These are phyloP conservation scores for Vesta saturnalis DNA, from an alignment of 2,888 invertebrate species.

Conservation along the genomic window DNA sequence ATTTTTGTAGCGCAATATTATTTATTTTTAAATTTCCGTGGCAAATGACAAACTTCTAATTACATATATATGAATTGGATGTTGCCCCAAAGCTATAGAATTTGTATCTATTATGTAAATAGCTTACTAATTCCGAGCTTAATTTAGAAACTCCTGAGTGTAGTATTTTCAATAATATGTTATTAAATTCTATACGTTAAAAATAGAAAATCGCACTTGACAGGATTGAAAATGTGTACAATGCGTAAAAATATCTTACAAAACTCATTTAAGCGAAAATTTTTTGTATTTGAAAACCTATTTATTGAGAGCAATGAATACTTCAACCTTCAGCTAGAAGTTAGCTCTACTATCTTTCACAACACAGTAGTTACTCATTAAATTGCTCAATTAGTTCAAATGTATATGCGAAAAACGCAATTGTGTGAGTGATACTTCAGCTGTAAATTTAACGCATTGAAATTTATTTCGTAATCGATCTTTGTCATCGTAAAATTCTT, in stretches of 20 bases:
- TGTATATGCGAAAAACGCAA: background rate
- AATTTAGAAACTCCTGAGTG: too few relatives aligned
- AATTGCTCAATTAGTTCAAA: background rate
- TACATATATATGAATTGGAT: too few relatives aligned
- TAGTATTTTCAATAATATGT: too few relatives aligned
- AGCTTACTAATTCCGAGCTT: too few relatives aligned
- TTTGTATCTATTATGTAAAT: too few relatives aligned
- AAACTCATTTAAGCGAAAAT: background rate
- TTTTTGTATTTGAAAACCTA: background rate
- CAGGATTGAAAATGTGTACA: background rate
- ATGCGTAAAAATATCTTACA: background rate
- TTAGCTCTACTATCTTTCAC: background rate
- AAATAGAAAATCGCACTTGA: too few relatives aligned
- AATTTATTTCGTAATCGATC: background rate
- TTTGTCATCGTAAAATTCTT: constrained; percentile 1
- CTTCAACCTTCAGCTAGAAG: background rate
- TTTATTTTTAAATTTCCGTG: too few relatives aligned
- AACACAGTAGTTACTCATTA: background rate
- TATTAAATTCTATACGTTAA: too few relatives aligned
- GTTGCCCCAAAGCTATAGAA: too few relatives aligned
- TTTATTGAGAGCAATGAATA: constrained; percentile 1
- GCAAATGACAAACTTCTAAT: too few relatives aligned
- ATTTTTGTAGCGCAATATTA: too few relatives aligned
- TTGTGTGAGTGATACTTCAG: background rate
- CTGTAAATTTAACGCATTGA: background rate